Evolutionary conservation across 2,888 invertebrate species (phyloP), one percentile per base, ranked within the genome.

Genomic region (Darwinula stevensoni): DNA sequence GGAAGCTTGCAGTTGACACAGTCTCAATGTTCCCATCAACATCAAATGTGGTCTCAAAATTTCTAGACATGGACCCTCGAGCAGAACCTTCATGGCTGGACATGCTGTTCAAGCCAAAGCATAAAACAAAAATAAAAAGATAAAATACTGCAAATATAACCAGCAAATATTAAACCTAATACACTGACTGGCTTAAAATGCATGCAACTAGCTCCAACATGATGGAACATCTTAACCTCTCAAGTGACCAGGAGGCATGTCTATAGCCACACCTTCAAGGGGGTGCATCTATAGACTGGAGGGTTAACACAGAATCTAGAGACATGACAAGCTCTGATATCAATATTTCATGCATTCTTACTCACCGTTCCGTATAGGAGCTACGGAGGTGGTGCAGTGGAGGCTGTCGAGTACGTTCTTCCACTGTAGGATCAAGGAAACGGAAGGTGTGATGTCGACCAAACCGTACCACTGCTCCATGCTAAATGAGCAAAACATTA

Each of bases 1-100:
- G 6, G 22, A 9, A 18, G n/a, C 6, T 18, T 18, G 6, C 22
- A 39, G 74, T 73, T 41, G 78, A 78, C 43, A 78, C 69, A 3
- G 84, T 82, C 52, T 84, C 82, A 38, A 80, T 71, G 52, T 78
- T 78, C 37, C 78, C 80, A 47, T 84, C 82, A 43, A 78, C 61
- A 51, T 80, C 84, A 53, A 76, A 82, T 17, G 74, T 76, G 12
- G 76, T 72, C 50, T 69, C 72, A 47, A 67, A 70, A 53, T 68
- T 71, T 35, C 31, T 37, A n/a, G n/a, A n/a, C n/a, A n/a, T n/a
- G n/a, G n/a, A n/a, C n/a, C n/a, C n/a, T n/a, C n/a, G n/a, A n/a
- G n/a, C n/a, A n/a, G n/a, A n/a, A n/a, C n/a, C n/a, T n/a, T n/a
- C n/a, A n/a, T n/a, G n/a, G n/a, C n/a, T n/a, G n/a, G n/a, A n/a